Evolutionary conservation across 2,113 vertebrate species (phyloP).

Genomic region (Urocolius indicus): DNA sequence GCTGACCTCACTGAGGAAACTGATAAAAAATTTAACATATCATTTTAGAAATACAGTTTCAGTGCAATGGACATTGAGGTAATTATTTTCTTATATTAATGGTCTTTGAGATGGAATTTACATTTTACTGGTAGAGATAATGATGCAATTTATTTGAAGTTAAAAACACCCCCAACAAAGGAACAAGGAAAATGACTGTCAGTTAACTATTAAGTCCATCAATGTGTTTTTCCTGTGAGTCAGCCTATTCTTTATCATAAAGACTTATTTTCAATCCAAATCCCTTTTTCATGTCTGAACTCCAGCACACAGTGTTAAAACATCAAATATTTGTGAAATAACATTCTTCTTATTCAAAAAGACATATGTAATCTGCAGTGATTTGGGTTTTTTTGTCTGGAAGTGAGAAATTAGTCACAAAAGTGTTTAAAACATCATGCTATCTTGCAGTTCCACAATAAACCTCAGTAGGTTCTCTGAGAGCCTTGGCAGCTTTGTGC

Average conservation of each 20-base stretch:
- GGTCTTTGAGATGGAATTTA: not conserved
- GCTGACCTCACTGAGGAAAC: constrained; percentile 42
- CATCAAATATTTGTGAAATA: constrained; percentile 21
- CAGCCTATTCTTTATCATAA: constrained; percentile 9
- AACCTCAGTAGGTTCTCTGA: not conserved
- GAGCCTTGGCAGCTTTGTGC: not conserved
- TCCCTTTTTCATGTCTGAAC: constrained; percentile 17
- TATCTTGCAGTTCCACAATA: not conserved
- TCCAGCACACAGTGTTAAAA: not conserved
- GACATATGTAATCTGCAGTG: not conserved
- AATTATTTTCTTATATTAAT: constrained; percentile 28
- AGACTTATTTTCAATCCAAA: constrained; percentile 6
- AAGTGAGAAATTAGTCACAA: not conserved
- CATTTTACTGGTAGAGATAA: constrained; percentile 33
- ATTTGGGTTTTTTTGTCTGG: not conserved
- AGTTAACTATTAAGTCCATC: constrained; percentile 20
- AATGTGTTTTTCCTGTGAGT: constrained; percentile 28
- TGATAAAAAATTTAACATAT: constrained; percentile 53
- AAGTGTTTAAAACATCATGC: not conserved
- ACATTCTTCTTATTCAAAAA: constrained; percentile 20
- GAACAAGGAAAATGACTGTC: not conserved
- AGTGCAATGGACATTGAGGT: constrained; percentile 10
- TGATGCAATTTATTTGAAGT: constrained; percentile 19
- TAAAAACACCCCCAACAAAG: not conserved
- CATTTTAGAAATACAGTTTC: not conserved